phyloP scores from a whole-genome alignment of 1,140 invertebrate genomes.

The Zophobas atratus region DNA sequence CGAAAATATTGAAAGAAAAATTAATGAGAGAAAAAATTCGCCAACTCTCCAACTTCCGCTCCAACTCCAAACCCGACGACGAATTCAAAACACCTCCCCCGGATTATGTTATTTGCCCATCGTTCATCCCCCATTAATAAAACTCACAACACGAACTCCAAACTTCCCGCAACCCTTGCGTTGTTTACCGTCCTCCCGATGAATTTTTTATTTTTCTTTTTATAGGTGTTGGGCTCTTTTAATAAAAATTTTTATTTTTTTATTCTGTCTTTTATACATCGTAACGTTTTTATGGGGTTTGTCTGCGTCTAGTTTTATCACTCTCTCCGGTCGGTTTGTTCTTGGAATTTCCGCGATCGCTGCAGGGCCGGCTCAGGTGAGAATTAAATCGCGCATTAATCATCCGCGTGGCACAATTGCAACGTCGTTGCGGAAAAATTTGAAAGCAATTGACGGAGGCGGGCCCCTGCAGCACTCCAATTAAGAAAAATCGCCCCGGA shows the following conservation, averaged over 20 bases:
- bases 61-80: no score
- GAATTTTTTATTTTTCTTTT: constrained; percentile 8
- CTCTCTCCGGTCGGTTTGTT: no score
- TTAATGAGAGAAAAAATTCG: no score
- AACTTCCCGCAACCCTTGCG: background rate
- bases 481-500: no score
- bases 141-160: background rate
- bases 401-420: background rate
- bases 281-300: background rate
- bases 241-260: constrained; percentile 9
- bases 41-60: no score
- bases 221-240: background rate
- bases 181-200: constrained; percentile 1
- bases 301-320: background rate
- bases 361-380: background rate
- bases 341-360: no score
- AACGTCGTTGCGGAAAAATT: background rate
- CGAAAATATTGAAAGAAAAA: background rate
- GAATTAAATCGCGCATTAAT: constrained; percentile 22
- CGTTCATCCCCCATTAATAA: no score
- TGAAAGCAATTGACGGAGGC: no score
- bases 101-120: no score
- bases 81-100: no score
- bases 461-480: no score
- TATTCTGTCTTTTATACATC: background rate